phyloP scores from a whole-genome alignment of 2,113 vertebrate species.

The Gnathonemus echidnorhynchus region DNA sequence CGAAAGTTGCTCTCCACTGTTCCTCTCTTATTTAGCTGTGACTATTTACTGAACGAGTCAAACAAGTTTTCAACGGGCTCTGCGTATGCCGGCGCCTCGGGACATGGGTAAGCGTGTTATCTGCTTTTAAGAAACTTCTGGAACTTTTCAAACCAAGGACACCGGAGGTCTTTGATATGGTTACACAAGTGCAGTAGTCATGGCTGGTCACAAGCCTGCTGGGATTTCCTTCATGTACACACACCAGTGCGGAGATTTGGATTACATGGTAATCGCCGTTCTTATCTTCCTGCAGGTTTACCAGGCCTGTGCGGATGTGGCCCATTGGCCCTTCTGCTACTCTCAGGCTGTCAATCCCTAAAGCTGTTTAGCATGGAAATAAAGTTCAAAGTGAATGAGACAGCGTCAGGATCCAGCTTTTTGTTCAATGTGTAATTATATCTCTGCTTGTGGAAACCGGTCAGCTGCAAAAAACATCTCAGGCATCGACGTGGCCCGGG shows the following conservation, averaged over 20 bases:
- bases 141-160: not conserved
- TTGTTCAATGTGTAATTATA: constrained; percentile 51
- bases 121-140: not conserved
- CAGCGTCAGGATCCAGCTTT: constrained; percentile 39
- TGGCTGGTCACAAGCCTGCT: not conserved
- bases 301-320: not conserved
- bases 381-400: not conserved
- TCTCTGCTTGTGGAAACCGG: constrained; percentile 44
- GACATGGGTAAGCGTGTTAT: not conserved
- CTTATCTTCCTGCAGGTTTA: not conserved
- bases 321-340: not conserved
- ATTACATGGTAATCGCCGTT: not conserved
- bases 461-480: constrained; percentile 32
- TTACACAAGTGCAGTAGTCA: not conserved
- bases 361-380: not conserved
- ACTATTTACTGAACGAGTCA: not conserved
- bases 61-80: not conserved
- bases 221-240: not conserved
- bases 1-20: not conserved
- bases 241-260: not conserved
- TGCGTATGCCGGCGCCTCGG: not conserved
- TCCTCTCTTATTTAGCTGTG: not conserved
- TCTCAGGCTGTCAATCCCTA: not conserved
- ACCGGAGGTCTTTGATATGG: not conserved
- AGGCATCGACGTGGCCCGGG: constrained; percentile 39